These are phyloP conservation scores for Trididemnum clinides DNA, from an alignment of 23 tunicate genomes.

Conservation along the genomic window DNA sequence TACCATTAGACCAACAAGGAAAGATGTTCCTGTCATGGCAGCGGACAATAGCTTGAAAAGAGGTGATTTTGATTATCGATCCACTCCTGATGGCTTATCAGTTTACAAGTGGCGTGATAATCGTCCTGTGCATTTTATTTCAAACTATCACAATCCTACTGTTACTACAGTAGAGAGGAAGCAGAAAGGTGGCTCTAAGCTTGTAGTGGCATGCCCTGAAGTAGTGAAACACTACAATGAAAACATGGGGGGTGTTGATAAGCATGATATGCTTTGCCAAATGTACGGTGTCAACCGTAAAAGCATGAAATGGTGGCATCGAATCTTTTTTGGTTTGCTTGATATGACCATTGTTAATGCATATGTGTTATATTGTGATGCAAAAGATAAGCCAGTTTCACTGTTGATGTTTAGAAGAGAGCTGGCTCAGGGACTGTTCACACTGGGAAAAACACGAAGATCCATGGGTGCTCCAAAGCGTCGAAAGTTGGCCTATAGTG, in stretches of 20 bases:
- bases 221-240: conserved; percentile 22
- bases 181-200: neutral
- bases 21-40: neutral
- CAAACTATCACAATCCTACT: conserved; percentile 1
- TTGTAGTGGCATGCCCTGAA: neutral
- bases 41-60: conserved; percentile 7
- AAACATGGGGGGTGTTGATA: conserved; percentile 18
- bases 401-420: too few species aligned
- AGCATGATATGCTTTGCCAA: neutral
- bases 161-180: neutral
- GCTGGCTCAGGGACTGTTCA: too few species aligned
- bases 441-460: too few species aligned
- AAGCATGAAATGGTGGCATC: conserved; percentile 33
- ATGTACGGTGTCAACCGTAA: neutral
- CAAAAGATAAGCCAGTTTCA: too few species aligned
- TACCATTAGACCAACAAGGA: conserved; percentile 1
- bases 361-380: neutral
- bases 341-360: conserved; percentile 10
- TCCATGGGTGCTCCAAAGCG: too few species aligned
- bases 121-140: conserved; percentile 1
- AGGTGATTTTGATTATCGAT: conserved; percentile 19
- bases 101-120: conserved; percentile 18
- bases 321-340: conserved; percentile 9
- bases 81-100: neutral
- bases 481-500: too few species aligned